Base-by-base conservation (phyloP, 2,888 invertebrate species). In the Pseudococcus jackbeardsleyi region DNA sequence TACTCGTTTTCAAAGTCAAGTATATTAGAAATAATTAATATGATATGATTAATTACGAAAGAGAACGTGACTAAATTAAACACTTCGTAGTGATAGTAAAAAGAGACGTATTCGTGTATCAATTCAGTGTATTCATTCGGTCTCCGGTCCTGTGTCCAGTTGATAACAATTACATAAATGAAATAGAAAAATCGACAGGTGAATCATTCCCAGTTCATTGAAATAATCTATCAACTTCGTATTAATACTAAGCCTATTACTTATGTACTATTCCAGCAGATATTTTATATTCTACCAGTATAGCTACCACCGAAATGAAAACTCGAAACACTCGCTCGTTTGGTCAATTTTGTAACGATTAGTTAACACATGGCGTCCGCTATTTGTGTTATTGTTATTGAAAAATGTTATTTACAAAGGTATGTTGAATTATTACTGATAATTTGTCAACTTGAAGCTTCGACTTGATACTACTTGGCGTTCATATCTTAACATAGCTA, bases 341-440 rank as follows among this genome's bases (percentile, higher is more conserved):
- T 9, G 64, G 9, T 15, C 72, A 33, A 42, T 77, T 5, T 82
- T 17, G 77, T 39, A 39, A 82, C 46, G 46, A 82, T 82, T 82
- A 19, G 79, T 82, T 46, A 33, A 46, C 79, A 46, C 5, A 19
- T 9, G n/a, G 79, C 46, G 19, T 82, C 19, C 79, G 11, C 79
- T 33, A 42, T 82, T 82, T 46, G 79, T 82, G 79, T 42, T 82
- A 82, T 82, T 19, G 79, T 42, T 82, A 82, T 82, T 19, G 79
- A 82, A 22, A 46, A 82, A 82, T 82, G 79, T 46, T 46, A 46
- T n/a, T 82, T 33, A 33, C 72, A 17, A 33, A 72, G 33, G 72
- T 72, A 72, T 72, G 72, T 15, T 72, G 15, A 72, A 33, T 72
- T 72, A 72, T 17, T 26, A 72, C 33, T 33, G 17, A 72, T 72